Evolutionary conservation across 2,888 invertebrate genomes (phyloP).

Genomic region (Melinaea marsaeus): DNA sequence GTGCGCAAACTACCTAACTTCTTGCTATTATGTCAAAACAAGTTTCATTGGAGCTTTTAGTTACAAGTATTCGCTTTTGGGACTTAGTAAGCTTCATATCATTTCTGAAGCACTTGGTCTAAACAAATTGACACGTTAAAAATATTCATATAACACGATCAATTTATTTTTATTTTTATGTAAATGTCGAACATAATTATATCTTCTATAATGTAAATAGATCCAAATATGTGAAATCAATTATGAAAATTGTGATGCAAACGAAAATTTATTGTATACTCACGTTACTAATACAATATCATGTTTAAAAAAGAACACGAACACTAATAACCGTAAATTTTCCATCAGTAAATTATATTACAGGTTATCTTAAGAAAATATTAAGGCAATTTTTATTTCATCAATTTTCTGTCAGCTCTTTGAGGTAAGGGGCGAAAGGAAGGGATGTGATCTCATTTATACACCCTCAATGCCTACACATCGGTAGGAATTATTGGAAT

Average conservation of each 20-base stretch:
- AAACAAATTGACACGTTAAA: slow-evolving; percentile 4
- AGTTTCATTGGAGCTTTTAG: slow-evolving; percentile 55
- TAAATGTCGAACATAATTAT: too few relatives aligned
- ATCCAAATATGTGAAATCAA: too few relatives aligned
- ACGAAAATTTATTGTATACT: too few relatives aligned
- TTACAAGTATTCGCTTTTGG: slow-evolving; percentile 42
- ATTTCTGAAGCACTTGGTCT: slow-evolving; percentile 13
- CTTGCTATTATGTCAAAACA: slow-evolving; percentile 63
- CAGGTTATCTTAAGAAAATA: slow-evolving; percentile 26
- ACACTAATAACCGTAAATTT: neutral
- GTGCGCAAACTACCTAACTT: slow-evolving; percentile 64
- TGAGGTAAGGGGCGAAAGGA: slow-evolving; percentile 35
- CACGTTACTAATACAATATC: too few relatives aligned
- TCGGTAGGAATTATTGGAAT: slow-evolving; percentile 25
- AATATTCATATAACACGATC: neutral
- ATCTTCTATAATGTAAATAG: too few relatives aligned
- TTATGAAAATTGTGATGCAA: too few relatives aligned
- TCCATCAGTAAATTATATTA: neutral
- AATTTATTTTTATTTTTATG: too few relatives aligned
- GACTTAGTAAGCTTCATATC: slow-evolving; percentile 27
- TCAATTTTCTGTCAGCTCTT: slow-evolving; percentile 53
- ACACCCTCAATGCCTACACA: slow-evolving; percentile 41
- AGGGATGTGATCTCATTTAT: slow-evolving; percentile 55
- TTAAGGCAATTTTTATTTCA: slow-evolving; percentile 50
- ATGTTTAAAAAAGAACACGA: too few relatives aligned